Base-by-base conservation (phyloP, 2,113 vertebrate genomes). In the Burhinus oedicnemus region DNA sequence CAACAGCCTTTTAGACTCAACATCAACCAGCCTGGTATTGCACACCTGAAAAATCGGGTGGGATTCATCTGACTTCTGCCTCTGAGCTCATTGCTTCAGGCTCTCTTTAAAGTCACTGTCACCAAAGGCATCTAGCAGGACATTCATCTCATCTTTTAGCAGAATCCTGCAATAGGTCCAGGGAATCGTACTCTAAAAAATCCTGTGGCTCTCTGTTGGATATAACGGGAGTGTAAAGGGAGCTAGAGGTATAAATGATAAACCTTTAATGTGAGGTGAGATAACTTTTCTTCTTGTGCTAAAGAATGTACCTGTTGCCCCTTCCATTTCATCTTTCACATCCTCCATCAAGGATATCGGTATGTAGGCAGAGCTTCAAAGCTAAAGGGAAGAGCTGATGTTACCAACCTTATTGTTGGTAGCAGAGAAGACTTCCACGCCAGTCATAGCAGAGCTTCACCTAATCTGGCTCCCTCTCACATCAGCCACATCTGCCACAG, bases 401-500 rank as follows among this genome's bases (percentile, higher is more conserved):
- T n/a, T 78, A 18, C 91, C 47, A 64, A 25, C 47, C 34, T 89
- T 36, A 40, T 61, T 44, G 70, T 47, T 60, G 13, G 66, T 55
- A 10, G 8, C 15, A 75, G 52, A 75, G 40, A 18, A 27, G 40
- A 62, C 25, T 57, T 86, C 62, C 75, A 32, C 0, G 0, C 19
- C 61, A 69, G 32, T 15, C 66, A 7, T 4, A 80, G 51, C 66
- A 84, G 72, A 61, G 47, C 55, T 94, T 95, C 93, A 96, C 92
- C 92, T 94, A 93, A 96, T 96, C 76, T 47, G 45, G 7, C 27
- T 42, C 57, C 47, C 52, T 87, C 83, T 78, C 94, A 22, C 90
- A 86, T 40, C 93, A 94, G 62, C 79, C 65, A 21, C 90, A 77
- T 94, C 87, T 88, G 80, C 60, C 85, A 90, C 95, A 97, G 91